Evolutionary conservation across 2,888 invertebrate species (phyloP), one percentile per base, ranked within the genome.

Genomic region (Falcaria lacertinaria): DNA sequence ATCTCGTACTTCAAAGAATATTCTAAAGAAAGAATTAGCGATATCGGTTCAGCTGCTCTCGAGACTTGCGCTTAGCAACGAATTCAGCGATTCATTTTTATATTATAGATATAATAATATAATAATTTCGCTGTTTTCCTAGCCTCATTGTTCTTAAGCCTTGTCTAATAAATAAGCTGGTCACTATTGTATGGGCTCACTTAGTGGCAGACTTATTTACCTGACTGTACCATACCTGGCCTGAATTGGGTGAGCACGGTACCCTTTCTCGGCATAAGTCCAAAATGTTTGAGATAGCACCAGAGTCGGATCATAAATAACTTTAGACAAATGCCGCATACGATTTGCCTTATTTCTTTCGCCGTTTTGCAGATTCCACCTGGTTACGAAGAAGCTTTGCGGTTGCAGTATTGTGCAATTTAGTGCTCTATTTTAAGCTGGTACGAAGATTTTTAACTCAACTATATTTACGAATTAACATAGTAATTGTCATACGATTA

Each of bases 141-240:
- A 41, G 64, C 80, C 67, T 35, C 34, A 58, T 64, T 52, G 58
- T 64, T 69, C 69, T 70, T 74, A 78, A 80, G 74, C 72, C 64
- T 64, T 71, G 74, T 71, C 77, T 76, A 81, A 85, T 85, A 85
- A 86, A 84, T 84, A 81, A 80, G 78, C 69, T 58, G 55, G 47
- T 46, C 61, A 71, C 78, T 77, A 82, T 84, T 84, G 80, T 83
- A 79, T 73, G 77, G 79, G 76, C 72, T 79, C 79, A 80, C 79
- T 82, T 78, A 74, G 69, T 73, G 76, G 77, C 73, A 76, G 77
- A 79, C 77, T 82, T 85, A 84, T 82, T 83, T 80, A 84, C 80
- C 80, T 79, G 75, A 65, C 66, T 72, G 65, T 59, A 57, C 58
- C 51, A 49, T 47, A 60, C 64, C 67, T 64, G 64, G 55, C 61